Evolutionary conservation across 2,113 vertebrate genomes (phyloP).

Genomic region (Myiagra hebetior): DNA sequence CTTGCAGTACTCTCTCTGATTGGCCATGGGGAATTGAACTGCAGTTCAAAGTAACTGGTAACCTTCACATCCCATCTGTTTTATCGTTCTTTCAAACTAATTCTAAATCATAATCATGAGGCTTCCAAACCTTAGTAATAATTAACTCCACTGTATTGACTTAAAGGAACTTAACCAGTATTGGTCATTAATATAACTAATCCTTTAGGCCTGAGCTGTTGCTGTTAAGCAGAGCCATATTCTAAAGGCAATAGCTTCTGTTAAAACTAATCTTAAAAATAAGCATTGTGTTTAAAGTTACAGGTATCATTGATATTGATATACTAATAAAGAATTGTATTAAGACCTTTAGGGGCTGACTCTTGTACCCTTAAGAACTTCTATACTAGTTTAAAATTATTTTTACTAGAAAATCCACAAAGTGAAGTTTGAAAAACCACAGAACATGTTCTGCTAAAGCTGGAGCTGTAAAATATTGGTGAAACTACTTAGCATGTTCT

Average conservation of each 20-base stretch:
- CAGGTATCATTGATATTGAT: neutral
- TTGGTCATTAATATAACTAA: slow-evolving; percentile 46
- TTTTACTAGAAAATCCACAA: neutral
- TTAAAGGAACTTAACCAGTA: slow-evolving; percentile 22
- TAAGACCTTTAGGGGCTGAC: neutral
- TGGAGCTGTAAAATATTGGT: neutral
- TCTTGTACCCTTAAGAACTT: neutral
- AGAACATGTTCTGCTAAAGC: neutral
- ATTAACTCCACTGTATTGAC: slow-evolving; percentile 57
- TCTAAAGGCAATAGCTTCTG: neutral
- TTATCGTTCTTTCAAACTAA: slow-evolving; percentile 55
- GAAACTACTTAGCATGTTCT: neutral
- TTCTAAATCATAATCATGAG: slow-evolving; percentile 32
- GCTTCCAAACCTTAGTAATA: slow-evolving; percentile 50
- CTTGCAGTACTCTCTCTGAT: slow-evolving; percentile 59
- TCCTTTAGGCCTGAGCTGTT: slow-evolving; percentile 26
- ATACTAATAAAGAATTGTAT: neutral
- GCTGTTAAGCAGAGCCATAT: neutral
- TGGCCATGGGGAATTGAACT: slow-evolving; percentile 63
- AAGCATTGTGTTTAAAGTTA: neutral
- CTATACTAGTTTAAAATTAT: neutral
- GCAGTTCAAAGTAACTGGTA: slow-evolving; percentile 67
- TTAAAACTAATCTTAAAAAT: slow-evolving; percentile 34
- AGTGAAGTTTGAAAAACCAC: neutral
- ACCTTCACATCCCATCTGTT: slow-evolving; percentile 63